phyloP scores from a whole-genome alignment of 2,797 vertebrate genomes.

The Garrulus glandarius region DNA sequence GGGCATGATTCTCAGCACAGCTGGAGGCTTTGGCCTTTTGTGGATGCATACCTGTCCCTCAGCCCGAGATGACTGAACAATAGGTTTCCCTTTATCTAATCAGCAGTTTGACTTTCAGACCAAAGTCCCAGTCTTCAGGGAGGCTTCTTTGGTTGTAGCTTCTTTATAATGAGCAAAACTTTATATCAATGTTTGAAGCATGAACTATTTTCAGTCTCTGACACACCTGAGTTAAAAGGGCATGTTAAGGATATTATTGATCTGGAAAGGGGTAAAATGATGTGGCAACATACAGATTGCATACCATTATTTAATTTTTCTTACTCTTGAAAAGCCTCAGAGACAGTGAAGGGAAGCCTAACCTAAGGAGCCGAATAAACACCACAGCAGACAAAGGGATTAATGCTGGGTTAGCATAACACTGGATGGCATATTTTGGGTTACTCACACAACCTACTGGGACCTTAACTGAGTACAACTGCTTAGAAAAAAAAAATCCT shows the following conservation, averaged over 20 bases:
- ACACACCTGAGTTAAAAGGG: neutral
- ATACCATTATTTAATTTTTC: neutral
- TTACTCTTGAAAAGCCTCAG: neutral
- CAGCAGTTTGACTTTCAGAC: too few relatives aligned
- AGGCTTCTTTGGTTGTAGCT: too few relatives aligned
- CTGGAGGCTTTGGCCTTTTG: too few relatives aligned
- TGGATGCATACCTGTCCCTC: too few relatives aligned
- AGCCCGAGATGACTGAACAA: too few relatives aligned
- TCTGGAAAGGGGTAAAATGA: neutral
- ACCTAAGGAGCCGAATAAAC: neutral
- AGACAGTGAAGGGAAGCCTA: neutral
- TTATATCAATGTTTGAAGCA: too few relatives aligned
- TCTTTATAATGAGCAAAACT: too few relatives aligned
- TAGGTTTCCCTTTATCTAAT: too few relatives aligned
- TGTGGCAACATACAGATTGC: fast-evolving
- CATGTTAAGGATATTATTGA: neutral
- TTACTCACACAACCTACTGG: neutral
- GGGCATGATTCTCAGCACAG: too few relatives aligned
- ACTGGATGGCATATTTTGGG: neutral
- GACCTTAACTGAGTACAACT: neutral
- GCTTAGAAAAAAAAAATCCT: neutral
- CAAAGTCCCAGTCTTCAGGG: too few relatives aligned
- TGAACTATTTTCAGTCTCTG: too few relatives aligned
- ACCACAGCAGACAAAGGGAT: neutral
- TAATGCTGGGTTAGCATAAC: neutral